These are phyloP conservation scores for Oasisia sp. DNA, from an alignment of 2,888 invertebrate genomes.

Conservation along the genomic window DNA sequence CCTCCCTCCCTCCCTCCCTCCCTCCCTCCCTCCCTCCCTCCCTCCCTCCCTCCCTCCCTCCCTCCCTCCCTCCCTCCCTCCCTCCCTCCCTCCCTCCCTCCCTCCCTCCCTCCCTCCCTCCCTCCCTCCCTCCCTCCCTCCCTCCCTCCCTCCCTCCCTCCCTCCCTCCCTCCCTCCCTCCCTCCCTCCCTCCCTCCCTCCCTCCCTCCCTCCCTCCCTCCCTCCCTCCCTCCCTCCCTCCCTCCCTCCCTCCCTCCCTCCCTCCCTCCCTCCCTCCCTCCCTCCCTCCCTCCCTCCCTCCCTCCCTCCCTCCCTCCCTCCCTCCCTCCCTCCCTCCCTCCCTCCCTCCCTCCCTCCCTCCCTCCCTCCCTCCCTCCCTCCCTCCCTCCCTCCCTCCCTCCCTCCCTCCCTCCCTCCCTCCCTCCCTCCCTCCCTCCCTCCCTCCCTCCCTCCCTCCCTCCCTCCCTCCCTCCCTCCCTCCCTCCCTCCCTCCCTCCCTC, in stretches of 20 bases:
- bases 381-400: too few relatives aligned
- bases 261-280: not conserved
- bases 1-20: not conserved
- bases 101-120: not conserved
- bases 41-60: not conserved
- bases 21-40: too few relatives aligned
- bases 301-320: too few relatives aligned
- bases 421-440: not conserved
- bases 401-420: not conserved
- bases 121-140: too few relatives aligned
- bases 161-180: not conserved
- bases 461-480: too few relatives aligned
- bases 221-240: not conserved
- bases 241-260: not conserved
- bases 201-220: not conserved
- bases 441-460: not conserved
- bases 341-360: not conserved
- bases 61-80: not conserved
- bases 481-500: not conserved
- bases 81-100: not conserved
- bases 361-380: not conserved
- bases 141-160: not conserved
- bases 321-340: not conserved
- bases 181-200: too few relatives aligned
- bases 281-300: not conserved